Evolutionary conservation across 1,140 invertebrate genomes (phyloP), one percentile per base, ranked within the genome.

Genomic region (Drosophila truncata): DNA sequence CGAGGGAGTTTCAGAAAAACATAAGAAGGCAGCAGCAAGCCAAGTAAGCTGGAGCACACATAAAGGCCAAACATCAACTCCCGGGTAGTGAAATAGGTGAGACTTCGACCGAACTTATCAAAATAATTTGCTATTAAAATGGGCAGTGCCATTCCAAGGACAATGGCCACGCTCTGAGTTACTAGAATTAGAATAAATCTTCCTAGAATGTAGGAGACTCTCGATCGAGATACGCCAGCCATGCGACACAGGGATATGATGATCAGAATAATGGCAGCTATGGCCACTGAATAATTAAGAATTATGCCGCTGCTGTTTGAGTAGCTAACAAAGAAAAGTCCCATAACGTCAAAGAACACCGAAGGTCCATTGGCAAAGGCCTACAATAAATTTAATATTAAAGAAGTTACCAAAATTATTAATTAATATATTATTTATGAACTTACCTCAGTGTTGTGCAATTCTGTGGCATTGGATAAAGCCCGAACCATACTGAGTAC

Each of bases 331-430:
- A 97, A 95, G 82, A 96, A 96, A n/a, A 95, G 93, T 18, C 96
- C 96, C 31, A 97, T 82, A 77, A 97, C 94, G 91, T 97, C 97
- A 92, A 97, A 97, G 91, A 96, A 97, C 1, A 97, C 95, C 46
- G 96, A 93, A 78, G 95, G 95, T 13, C 94, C 93, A 77, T 95
- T 95, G 8, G 94, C 93, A 11, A 33, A 29, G 4, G 44, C 70
- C 82, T 86, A 1, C 50, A 37, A 96, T n/a, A 95, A 13, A 0
- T 6, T 16, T 14, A 5, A 54, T 18, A n/a, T 29, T 44, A n/a
- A 41, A 18, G 10, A 37, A 0, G 8, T 8, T 20, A 42, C 9
- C 2, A 16, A 25, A 39, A 11, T 82, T 92, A 96, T 95, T 77
- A 91, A 92, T 5, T 95, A 85, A 10, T 18, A 10, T 18, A 57